Conservation (phyloP, 2,113 vertebrate genomes). For the Ageneiosus marmoratus region DNA sequence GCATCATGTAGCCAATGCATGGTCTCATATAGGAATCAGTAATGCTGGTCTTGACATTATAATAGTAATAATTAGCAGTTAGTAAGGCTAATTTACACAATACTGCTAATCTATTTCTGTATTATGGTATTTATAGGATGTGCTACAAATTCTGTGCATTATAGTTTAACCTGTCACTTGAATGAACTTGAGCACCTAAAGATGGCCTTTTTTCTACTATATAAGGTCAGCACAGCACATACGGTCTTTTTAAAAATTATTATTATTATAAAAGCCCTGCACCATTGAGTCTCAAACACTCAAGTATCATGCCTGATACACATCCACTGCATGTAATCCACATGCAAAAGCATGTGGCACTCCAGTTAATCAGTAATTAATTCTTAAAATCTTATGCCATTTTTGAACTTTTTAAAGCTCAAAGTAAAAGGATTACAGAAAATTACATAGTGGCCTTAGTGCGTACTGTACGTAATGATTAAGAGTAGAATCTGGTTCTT, state of each 20-base stretch:
- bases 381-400: slow-evolving; percentile 66
- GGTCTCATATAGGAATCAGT: not conserved
- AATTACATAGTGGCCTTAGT: slow-evolving; percentile 50
- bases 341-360: slow-evolving; percentile 59
- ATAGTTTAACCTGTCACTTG: not conserved
- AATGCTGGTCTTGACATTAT: not conserved
- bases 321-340: slow-evolving; percentile 52
- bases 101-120: not conserved
- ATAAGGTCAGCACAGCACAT: slow-evolving; percentile 55
- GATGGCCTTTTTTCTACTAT: slow-evolving; percentile 36
- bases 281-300: slow-evolving; percentile 58
- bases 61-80: not conserved
- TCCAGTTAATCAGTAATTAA: slow-evolving; percentile 70
- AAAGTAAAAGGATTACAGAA: slow-evolving; percentile 62
- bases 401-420: slow-evolving; percentile 66
- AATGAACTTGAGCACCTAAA: slow-evolving; percentile 4
- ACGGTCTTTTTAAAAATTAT: slow-evolving; percentile 50
- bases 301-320: slow-evolving; percentile 57
- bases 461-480: slow-evolving; percentile 49
- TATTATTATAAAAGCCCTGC: slow-evolving; percentile 66
- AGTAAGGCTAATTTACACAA: not conserved
- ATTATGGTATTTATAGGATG: slow-evolving; percentile 5
- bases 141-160: not conserved
- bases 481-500: slow-evolving; percentile 1
- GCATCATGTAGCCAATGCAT: not conserved